These are phyloP conservation scores for Sinocyclocheilus maitianheensis DNA, from an alignment of 2,113 vertebrate species.

Conservation along the genomic window DNA sequence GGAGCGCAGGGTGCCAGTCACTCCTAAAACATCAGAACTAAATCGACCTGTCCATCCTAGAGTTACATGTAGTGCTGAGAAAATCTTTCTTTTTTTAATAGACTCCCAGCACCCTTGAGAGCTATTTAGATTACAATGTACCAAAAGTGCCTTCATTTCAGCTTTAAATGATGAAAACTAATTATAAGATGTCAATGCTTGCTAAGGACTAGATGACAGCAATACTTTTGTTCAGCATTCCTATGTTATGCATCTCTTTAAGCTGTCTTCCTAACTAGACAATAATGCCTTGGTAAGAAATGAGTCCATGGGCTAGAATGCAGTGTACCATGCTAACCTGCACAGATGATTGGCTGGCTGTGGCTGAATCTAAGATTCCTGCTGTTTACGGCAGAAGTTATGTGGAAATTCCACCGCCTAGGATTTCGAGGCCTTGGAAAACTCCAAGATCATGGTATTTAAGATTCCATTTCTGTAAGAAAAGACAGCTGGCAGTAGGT, in stretches of 20 bases:
- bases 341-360: constrained; percentile 25
- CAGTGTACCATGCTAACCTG: constrained; percentile 40
- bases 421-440: constrained; percentile 48
- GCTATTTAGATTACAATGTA: constrained; percentile 20
- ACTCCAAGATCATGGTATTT: constrained; percentile 40
- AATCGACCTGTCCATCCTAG: background rate
- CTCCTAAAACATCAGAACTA: background rate
- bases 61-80: constrained; percentile 13
- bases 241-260: constrained; percentile 36
- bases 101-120: constrained; percentile 42
- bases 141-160: constrained; percentile 11
- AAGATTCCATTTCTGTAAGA: constrained; percentile 36
- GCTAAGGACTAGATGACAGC: constrained; percentile 48
- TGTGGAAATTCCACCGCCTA: constrained; percentile 29
- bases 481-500: constrained; percentile 55
- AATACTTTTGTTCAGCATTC: constrained; percentile 44
- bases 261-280: constrained; percentile 37
- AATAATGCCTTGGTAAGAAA: constrained; percentile 7
- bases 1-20: background rate
- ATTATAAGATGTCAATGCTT: constrained; percentile 36
- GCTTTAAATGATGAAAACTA: constrained; percentile 26
- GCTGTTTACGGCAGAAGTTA: background rate
- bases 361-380: constrained; percentile 16
- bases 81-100: constrained; percentile 5
- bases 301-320: constrained; percentile 20